Base-by-base conservation (phyloP, 1,140 invertebrate species). In the Drosophila arizonae region DNA sequence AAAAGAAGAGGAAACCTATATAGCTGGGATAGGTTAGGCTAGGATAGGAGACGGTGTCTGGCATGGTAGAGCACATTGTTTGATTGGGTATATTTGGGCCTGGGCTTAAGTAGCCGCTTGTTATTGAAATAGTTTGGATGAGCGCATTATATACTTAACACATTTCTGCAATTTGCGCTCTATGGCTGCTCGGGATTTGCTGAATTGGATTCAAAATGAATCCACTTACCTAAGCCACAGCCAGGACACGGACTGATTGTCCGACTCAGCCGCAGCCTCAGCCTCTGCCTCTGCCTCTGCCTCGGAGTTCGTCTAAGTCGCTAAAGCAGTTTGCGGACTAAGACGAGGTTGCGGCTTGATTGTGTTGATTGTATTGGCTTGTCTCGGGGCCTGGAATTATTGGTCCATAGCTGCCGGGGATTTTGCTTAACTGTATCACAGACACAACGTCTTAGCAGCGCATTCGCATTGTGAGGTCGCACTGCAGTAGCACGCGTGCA, bases 81-180 rank as follows among this genome's bases (percentile, higher is more conserved):
- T 84, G 75, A 85, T 84, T 86, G 78, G 65, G 80, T 84, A 79
- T 84, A 71, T 79, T 80, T 86, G 78, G 65, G 60, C 43, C 43
- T 65, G 51, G 63, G 84, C 78, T 86, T 86, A 87, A 56, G 48
- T 72, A 63, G 67, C 55, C 39, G 74, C 70, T 84, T 87, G 79
- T 88, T 87, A 79, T 87, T 87, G 76, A 87, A 88, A 87, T 79
- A 88, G 84, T 88, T 17, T 71, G 84, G 82, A 87, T 87, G 79
- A 87, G 82, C 82, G 82, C 82, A 87, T 87, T 87, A 87, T 79
- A 88, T 88, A 88, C 82, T 87, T 87, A 87, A 87, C 82, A 87
- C 82, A 81, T 86, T 72, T 52, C 72, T 50, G 15, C 57, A 73
- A 65, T 73, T 78, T 46, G 50, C 17, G 51, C 6, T 21, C 24